phyloP scores from a whole-genome alignment of 2,797 vertebrate species.

The Scomberomorus guttatus region DNA sequence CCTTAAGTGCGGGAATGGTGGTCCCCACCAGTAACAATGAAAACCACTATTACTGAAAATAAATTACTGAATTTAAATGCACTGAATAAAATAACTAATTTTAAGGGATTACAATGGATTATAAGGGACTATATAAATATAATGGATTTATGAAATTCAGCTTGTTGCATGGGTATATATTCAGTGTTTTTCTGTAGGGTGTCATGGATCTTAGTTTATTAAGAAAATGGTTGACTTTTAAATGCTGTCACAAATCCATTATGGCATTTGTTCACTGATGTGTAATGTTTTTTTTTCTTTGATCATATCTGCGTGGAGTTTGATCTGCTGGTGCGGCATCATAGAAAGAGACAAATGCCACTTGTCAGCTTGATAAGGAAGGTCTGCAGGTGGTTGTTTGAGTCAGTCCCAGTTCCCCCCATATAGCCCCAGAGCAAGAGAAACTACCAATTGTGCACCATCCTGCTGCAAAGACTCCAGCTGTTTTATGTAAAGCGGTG shows the following conservation, averaged over 20 bases:
- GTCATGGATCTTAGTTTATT: background rate
- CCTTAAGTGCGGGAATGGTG: background rate
- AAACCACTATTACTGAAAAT: background rate
- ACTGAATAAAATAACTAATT: background rate
- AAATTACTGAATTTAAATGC: background rate
- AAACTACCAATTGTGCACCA: conserved; percentile 21
- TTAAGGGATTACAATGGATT: too few relatives aligned
- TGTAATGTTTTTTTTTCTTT: background rate
- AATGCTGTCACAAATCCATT: conserved; percentile 9
- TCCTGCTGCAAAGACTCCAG: background rate
- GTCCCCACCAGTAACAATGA: too few relatives aligned
- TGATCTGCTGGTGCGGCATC: background rate
- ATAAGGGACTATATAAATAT: background rate
- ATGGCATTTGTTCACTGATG: conserved; percentile 9
- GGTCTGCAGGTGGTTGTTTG: conserved; percentile 23
- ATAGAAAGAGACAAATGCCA: conserved; percentile 23
- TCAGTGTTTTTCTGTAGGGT: background rate
- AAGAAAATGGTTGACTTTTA: background rate
- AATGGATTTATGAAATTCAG: background rate
- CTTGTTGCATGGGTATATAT: background rate
- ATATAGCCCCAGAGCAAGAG: conserved; percentile 26
- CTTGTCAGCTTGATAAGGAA: conserved; percentile 33
- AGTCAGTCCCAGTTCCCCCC: conserved; percentile 21
- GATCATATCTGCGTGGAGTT: background rate
- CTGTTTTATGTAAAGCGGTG: conserved; percentile 16